Conservation (phyloP, 2,113 vertebrate species). For the Cebidichthys violaceus region DNA sequence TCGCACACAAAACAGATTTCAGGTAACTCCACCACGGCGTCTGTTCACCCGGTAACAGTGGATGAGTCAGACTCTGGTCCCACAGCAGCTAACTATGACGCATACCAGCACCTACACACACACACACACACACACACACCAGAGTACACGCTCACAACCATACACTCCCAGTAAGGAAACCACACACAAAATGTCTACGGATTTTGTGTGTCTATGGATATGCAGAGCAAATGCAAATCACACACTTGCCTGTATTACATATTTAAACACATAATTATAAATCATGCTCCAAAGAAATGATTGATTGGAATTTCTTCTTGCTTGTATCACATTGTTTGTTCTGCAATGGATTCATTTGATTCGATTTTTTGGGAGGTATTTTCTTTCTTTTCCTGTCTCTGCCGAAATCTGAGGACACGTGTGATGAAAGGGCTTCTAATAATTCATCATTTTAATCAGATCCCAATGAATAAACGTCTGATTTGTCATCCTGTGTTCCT, state of each 20-base stretch:
- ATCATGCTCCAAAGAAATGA: neutral
- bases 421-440: neutral
- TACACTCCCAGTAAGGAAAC: conserved; percentile 5
- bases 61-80: conserved; percentile 84
- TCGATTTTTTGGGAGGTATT: neutral
- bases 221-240: conserved; percentile 28
- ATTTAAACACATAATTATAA: neutral
- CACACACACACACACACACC: conserved; percentile 45
- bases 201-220: too few relatives aligned
- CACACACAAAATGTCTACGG: neutral
- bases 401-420: conserved; percentile 4
- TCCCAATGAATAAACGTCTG: conserved; percentile 27
- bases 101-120: conserved; percentile 72
- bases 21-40: conserved; percentile 66
- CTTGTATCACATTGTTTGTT: neutral
- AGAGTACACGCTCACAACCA: neutral
- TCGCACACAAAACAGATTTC: conserved; percentile 46
- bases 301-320: conserved; percentile 11
- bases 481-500: conserved; percentile 11
- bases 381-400: neutral
- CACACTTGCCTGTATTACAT: neutral
- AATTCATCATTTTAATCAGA: conserved; percentile 11
- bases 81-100: conserved; percentile 81
- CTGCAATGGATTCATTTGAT: neutral
- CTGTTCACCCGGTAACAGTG: conserved; percentile 72